Conservation (phyloP, 2,888 invertebrate genomes). For the Tethea ocularis region DNA sequence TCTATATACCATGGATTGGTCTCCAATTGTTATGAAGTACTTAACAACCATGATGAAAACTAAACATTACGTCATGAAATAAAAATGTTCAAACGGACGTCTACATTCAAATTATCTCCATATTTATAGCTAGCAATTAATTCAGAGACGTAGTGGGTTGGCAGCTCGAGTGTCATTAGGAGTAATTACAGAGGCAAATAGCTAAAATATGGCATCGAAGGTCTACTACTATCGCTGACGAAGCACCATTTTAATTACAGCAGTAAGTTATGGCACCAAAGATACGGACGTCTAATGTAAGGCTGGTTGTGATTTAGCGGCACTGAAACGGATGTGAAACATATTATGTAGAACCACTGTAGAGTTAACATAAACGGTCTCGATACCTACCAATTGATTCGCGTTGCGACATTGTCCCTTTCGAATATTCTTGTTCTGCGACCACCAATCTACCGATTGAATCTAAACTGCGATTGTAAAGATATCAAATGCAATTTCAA, state of each 20-base stretch:
- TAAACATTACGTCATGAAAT: slow-evolving; percentile 9
- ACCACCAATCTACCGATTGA: slow-evolving; percentile 18
- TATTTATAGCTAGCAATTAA: slow-evolving; percentile 52
- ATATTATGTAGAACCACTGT: slow-evolving; percentile 25
- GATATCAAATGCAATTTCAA: slow-evolving; percentile 32
- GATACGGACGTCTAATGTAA: slow-evolving; percentile 32
- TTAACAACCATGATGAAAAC: slow-evolving; percentile 26
- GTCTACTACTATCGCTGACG: slow-evolving; percentile 30
- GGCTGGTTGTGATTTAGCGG: slow-evolving; percentile 11
- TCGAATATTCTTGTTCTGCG: slow-evolving; percentile 34
- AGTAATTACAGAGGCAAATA: slow-evolving; percentile 38
- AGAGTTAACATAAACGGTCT: slow-evolving; percentile 39
- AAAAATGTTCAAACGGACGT: slow-evolving; percentile 31
- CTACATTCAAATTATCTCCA: slow-evolving; percentile 42
- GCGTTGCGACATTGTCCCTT: slow-evolving; percentile 48
- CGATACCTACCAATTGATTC: slow-evolving; percentile 30
- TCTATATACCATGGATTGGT: slow-evolving; percentile 31
- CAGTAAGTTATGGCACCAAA: slow-evolving; percentile 27
- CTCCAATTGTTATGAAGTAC: slow-evolving; percentile 21
- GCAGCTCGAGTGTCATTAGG: slow-evolving; percentile 34
- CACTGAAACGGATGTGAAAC: slow-evolving; percentile 25
- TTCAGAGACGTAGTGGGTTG: slow-evolving; percentile 23
- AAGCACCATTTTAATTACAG: slow-evolving; percentile 31
- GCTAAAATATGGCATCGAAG: slow-evolving; percentile 42
- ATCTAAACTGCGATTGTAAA: slow-evolving; percentile 29